Conservation (phyloP, 2,888 invertebrate genomes). For the Ypsolopha scabrella region DNA sequence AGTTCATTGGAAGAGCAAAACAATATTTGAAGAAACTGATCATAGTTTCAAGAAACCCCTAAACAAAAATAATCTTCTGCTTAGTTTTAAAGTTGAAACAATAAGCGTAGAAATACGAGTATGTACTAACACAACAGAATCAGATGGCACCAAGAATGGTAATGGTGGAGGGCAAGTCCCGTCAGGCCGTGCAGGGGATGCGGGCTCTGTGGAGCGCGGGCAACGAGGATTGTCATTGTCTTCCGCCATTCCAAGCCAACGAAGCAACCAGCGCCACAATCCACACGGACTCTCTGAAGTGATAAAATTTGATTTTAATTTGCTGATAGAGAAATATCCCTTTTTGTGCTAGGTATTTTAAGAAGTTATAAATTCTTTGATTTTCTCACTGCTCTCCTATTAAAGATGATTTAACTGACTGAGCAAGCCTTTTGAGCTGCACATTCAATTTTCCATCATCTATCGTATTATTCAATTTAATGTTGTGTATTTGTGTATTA, state of each 20-base stretch:
- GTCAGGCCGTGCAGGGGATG: conserved; percentile 76
- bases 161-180: conserved; percentile 82
- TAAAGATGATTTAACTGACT: no score
- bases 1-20: no score
- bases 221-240: conserved; percentile 73
- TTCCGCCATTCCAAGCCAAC: conserved; percentile 55
- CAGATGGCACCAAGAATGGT: conserved; percentile 80
- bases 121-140: conserved; percentile 74
- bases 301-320: neutral
- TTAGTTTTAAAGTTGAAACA: no score
- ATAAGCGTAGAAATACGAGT: neutral
- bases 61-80: no score
- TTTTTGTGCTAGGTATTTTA: no score
- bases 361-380: no score
- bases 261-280: conserved; percentile 46
- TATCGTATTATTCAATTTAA: neutral
- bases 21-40: no score
- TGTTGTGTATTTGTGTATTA: neutral
- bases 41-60: no score
- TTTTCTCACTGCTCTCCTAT: no score
- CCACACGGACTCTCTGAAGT: conserved; percentile 50
- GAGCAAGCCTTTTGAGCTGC: no score
- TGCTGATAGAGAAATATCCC: no score
- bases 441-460: no score
- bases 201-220: conserved; percentile 78